Percentiles rank a stretch among this genome's conserved stretches.
Conservation (phyloP, 1,140 invertebrate genomes). For the Solen grandis region DNA sequence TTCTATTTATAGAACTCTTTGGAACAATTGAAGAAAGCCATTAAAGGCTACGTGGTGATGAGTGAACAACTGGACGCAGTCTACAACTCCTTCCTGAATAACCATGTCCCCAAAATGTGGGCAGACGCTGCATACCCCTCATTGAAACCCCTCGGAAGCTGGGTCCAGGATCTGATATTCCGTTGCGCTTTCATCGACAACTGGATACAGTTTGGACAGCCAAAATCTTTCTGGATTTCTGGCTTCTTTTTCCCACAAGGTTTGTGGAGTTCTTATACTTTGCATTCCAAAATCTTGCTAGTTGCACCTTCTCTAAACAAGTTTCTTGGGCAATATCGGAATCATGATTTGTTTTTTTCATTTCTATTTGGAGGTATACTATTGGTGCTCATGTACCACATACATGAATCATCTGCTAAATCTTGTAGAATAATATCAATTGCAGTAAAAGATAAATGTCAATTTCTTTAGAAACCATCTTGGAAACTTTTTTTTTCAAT, state of each 20-base stretch:
- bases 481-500: too few relatives aligned
- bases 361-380: too few relatives aligned
- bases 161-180: conserved; percentile 89
- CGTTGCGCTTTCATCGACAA: conserved; percentile 90
- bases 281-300: too few relatives aligned
- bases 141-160: conserved; percentile 90
- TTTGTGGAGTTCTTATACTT: too few relatives aligned
- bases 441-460: too few relatives aligned
- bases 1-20: conserved; percentile 86
- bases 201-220: conserved; percentile 88
- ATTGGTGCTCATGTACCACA: too few relatives aligned
- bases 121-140: conserved; percentile 91
- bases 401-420: too few relatives aligned
- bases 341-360: too few relatives aligned
- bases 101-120: conserved; percentile 91
- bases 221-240: conserved; percentile 92
- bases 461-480: too few relatives aligned
- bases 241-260: conserved; percentile 95
- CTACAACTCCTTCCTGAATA: conserved; percentile 88
- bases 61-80: conserved; percentile 91
- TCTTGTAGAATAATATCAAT: too few relatives aligned
- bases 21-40: conserved; percentile 89
- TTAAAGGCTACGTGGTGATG: conserved; percentile 93
- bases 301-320: too few relatives aligned
- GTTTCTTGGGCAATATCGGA: too few relatives aligned